A percentile compares a stretch with the other conserved stretches of the same genome.
phyloP scores from a whole-genome alignment of 2,888 invertebrate species.

The Apamea sordens region DNA sequence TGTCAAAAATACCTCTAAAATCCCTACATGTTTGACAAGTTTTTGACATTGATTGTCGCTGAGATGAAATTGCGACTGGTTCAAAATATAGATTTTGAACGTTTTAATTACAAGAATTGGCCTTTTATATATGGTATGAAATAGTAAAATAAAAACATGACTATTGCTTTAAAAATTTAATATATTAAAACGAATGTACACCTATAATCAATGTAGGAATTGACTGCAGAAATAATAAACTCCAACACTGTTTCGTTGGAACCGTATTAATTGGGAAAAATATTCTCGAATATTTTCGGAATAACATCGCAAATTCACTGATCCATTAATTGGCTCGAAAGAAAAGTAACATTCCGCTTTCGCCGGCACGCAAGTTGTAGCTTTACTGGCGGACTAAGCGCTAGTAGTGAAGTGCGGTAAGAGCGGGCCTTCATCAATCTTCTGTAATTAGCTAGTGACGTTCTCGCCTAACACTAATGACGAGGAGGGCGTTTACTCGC shows the following conservation, averaged over 20 bases:
- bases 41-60: too few relatives aligned
- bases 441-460: slow-evolving; percentile 85
- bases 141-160: background rate
- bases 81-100: too few relatives aligned
- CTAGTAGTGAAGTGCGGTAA: slow-evolving; percentile 74
- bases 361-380: slow-evolving; percentile 33
- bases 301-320: slow-evolving; percentile 12
- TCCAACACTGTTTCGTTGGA: background rate
- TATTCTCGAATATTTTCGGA: slow-evolving; percentile 13
- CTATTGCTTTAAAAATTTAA: background rate
- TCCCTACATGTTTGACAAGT: too few relatives aligned
- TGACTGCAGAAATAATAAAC: background rate
- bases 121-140: background rate
- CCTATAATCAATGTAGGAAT: background rate
- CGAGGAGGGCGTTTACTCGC: slow-evolving; percentile 73
- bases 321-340: slow-evolving; percentile 5
- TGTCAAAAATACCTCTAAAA: too few relatives aligned
- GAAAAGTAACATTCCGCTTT: slow-evolving; percentile 32
- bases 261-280: background rate
- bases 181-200: background rate
- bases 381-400: slow-evolving; percentile 59
- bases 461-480: slow-evolving; percentile 81
- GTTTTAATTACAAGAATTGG: too few relatives aligned
- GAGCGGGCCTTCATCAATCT: slow-evolving; percentile 84
- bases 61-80: too few relatives aligned